Evolutionary conservation across 2,888 invertebrate genomes (phyloP).

Genomic region (Lycia hirtaria): DNA sequence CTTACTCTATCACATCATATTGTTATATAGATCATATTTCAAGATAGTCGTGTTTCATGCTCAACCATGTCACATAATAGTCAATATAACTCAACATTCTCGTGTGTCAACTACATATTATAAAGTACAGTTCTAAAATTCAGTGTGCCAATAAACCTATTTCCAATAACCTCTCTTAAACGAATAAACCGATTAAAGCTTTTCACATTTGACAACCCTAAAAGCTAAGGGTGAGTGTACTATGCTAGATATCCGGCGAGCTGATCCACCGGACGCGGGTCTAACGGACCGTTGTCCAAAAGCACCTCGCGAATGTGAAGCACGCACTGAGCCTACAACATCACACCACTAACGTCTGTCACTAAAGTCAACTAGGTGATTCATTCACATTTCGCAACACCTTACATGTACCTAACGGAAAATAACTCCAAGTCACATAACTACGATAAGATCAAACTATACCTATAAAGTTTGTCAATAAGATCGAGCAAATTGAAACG

Average conservation of each 20-base stretch:
- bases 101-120: too few species aligned
- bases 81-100: too few species aligned
- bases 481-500: background rate
- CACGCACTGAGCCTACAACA: conserved; percentile 40
- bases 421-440: conserved; percentile 7
- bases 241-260: conserved; percentile 69
- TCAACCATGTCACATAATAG: too few species aligned
- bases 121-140: too few species aligned
- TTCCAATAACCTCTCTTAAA: background rate
- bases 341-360: conserved; percentile 36
- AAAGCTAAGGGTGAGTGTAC: conserved; percentile 56
- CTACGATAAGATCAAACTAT: too few species aligned
- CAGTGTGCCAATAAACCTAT: too few species aligned
- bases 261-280: conserved; percentile 72
- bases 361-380: conserved; percentile 33
- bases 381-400: conserved; percentile 32
- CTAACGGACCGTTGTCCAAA: conserved; percentile 72
- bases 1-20: too few species aligned
- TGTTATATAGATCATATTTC: too few species aligned
- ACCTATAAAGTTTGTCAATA: background rate
- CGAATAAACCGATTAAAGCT: background rate
- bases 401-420: conserved; percentile 30
- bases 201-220: conserved; percentile 20
- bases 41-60: too few species aligned
- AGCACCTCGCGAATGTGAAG: conserved; percentile 51